Percentiles rank a stretch among this genome's conserved stretches.
Conservation (phyloP, 2,888 invertebrate genomes). For the Acrocyrtus sp. region DNA sequence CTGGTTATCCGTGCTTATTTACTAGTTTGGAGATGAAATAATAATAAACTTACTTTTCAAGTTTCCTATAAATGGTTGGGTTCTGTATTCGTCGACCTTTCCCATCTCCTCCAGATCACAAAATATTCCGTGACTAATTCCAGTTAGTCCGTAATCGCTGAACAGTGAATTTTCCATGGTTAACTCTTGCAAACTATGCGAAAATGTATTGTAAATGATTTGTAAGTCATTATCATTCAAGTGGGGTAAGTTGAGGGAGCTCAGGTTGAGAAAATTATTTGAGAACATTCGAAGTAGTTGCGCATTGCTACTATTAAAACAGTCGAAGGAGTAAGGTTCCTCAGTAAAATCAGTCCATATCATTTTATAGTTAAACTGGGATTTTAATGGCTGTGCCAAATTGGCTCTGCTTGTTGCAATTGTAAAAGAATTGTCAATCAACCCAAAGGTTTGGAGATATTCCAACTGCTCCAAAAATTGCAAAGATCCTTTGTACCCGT, state of each 20-base stretch:
- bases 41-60: conserved; percentile 24
- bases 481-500: conserved; percentile 38
- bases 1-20: no score
- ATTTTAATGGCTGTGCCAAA: conserved; percentile 1
- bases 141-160: conserved; percentile 31
- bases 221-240: conserved; percentile 29
- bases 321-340: conserved; percentile 26
- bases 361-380: conserved; percentile 26
- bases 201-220: conserved; percentile 29
- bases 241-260: conserved; percentile 29
- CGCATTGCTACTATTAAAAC: conserved; percentile 28
- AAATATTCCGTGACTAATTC: neutral
- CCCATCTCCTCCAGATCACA: conserved; percentile 1
- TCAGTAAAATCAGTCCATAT: conserved; percentile 34
- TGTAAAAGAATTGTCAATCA: conserved; percentile 36
- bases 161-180: conserved; percentile 40
- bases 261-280: conserved; percentile 30
- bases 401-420: conserved; percentile 11
- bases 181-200: conserved; percentile 38
- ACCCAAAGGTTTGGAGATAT: conserved; percentile 14
- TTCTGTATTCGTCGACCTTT: neutral
- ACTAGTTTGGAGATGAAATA: no score
- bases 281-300: conserved; percentile 28
- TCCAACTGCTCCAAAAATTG: conserved; percentile 18
- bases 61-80: conserved; percentile 32